Evolutionary conservation across 2,113 vertebrate species (phyloP), one percentile per base, ranked within the genome.

Genomic region (Leptobrachium ailaonicum): DNA sequence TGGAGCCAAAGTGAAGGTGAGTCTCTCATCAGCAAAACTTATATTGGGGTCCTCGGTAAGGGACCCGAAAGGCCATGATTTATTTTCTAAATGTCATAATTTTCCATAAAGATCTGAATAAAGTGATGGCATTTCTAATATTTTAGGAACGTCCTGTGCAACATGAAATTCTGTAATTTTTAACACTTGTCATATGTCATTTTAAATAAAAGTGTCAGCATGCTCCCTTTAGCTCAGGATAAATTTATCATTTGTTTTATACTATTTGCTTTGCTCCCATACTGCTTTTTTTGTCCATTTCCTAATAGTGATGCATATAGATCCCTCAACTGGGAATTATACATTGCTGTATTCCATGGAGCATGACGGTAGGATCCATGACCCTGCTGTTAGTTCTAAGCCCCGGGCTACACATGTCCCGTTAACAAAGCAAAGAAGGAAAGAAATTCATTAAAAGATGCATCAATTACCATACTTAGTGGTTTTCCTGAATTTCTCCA

Each of bases 341-440:
- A 75, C 12, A 60, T 81, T 73, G 66, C 10, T 66, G 62, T 43
- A 74, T 69, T 60, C 47, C 68, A 58, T 68, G 43, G 45, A 69
- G 64, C 71, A 56, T 62, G 71, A 45, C 72, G 42, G 67, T 50
- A 56, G 68, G 54, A 63, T 78, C 58, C 58, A n/a, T 75, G 79
- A 81, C 79, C 79, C 79, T 32, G 71, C 79, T 81, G 79, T 81
- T 73, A 81, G 79, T 75, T 81, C 44, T 41, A 44, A 50, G 79
- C 79, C 79, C 54, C 53, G 62, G 79, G 79, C 79, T 75, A 62
- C 58, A 69, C 79, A 69, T 62, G 54, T 45, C 53, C 79, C 50
- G 64, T 60, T 47, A 74, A 53, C 63, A 69, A 75, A 75, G 47
- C 47, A 78, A 62, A 70, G 43, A 63, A 63, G 45, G 69, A 54